phyloP scores from a whole-genome alignment of 2,888 invertebrate species.

The Drosophila affinis region DNA sequence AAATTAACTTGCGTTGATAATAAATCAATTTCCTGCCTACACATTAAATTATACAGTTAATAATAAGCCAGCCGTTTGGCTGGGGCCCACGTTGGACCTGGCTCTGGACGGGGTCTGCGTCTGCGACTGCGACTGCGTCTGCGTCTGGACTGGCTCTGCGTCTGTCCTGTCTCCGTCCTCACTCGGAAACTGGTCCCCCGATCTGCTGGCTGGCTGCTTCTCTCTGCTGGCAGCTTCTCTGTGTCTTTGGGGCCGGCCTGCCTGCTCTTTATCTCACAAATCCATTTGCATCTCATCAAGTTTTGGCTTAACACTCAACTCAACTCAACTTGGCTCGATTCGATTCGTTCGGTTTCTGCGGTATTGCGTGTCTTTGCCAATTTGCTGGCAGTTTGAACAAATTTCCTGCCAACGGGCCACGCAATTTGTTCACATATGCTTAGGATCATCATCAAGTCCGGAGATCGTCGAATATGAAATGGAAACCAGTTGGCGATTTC shows the following conservation, averaged over 20 bases:
- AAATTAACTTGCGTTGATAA: constrained; percentile 76
- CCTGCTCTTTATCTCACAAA: constrained; percentile 66
- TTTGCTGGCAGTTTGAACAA: constrained; percentile 79
- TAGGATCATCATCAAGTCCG: constrained; percentile 13
- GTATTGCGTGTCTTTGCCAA: constrained; percentile 75
- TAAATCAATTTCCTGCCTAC: constrained; percentile 80
- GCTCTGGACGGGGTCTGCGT: constrained; percentile 6
- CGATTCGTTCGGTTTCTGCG: constrained; percentile 5
- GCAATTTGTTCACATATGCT: constrained; percentile 60
- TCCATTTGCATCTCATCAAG: constrained; percentile 80
- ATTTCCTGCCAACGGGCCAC: constrained; percentile 78
- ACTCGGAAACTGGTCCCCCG: constrained; percentile 17
- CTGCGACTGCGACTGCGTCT: constrained; percentile 11
- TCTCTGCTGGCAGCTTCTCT: constrained; percentile 5
- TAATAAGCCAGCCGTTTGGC: constrained; percentile 63
- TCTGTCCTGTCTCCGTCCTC: constrained; percentile 11
- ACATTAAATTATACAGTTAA: constrained; percentile 76
- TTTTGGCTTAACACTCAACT: constrained; percentile 54
- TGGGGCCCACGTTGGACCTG: constrained; percentile 35
- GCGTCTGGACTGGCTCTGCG: not conserved
- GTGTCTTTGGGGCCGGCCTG: constrained; percentile 47
- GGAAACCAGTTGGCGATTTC: constrained; percentile 14
- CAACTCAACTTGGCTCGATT: not conserved
- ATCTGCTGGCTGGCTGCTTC: constrained; percentile 5
- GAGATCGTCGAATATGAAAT: constrained; percentile 3